A percentile compares a stretch with the other conserved stretches of the same genome.
These are phyloP conservation scores for Acheta domesticus DNA, from an alignment of 2,888 invertebrate genomes.

Conservation along the genomic window DNA sequence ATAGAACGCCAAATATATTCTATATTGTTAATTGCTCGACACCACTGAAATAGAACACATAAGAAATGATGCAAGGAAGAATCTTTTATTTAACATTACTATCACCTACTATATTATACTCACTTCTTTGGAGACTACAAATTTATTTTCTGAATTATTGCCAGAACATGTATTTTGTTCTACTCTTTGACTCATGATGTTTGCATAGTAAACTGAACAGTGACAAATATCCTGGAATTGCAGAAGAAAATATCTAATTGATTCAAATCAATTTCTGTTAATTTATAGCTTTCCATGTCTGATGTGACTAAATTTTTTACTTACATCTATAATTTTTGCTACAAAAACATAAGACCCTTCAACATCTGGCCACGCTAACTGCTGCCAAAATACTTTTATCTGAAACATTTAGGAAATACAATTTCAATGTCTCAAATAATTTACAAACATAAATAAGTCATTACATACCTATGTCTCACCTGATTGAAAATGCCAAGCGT, in stretches of 20 bases:
- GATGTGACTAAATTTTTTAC: slow-evolving; percentile 43
- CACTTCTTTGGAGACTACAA: slow-evolving; percentile 71
- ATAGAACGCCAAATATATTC: slow-evolving; percentile 89
- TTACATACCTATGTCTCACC: slow-evolving; percentile 42
- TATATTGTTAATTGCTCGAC: slow-evolving; percentile 94
- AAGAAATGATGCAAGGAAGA: no score
- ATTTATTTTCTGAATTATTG: slow-evolving; percentile 63
- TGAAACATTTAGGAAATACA: slow-evolving; percentile 45
- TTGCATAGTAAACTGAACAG: slow-evolving; percentile 88
- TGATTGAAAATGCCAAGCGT: slow-evolving; percentile 81
- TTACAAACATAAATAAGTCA: slow-evolving; percentile 21
- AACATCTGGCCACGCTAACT: slow-evolving; percentile 90
- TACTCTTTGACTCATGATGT: slow-evolving; percentile 74
- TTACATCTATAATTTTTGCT: slow-evolving; percentile 87
- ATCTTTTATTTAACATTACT: no score
- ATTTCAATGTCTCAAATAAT: not conserved
- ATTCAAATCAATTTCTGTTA: not conserved
- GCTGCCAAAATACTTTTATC: slow-evolving; percentile 96
- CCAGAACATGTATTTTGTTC: slow-evolving; percentile 58
- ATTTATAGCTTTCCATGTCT: not conserved
- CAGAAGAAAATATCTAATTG: not conserved
- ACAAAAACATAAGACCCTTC: slow-evolving; percentile 89
- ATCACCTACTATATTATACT: not conserved
- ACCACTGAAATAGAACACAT: slow-evolving; percentile 59
- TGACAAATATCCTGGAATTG: slow-evolving; percentile 78